phyloP scores from a whole-genome alignment of 2,113 vertebrate species.

The Aegithalos caudatus region DNA sequence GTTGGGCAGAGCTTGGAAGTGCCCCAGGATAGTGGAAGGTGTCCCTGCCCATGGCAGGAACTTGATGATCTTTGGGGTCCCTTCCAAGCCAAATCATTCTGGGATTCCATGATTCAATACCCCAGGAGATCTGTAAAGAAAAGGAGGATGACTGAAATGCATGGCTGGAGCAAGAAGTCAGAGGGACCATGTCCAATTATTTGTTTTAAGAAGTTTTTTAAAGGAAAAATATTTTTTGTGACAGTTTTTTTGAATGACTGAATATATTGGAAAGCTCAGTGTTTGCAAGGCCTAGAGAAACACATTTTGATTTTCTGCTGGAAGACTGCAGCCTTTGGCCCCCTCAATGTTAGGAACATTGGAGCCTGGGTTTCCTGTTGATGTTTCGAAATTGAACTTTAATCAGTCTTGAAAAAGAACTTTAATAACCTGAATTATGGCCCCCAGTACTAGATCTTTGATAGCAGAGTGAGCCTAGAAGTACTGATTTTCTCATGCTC shows the following conservation, averaged over 20 bases:
- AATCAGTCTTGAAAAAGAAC: not conserved
- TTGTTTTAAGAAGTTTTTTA: not conserved
- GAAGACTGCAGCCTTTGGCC: not conserved
- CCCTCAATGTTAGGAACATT: not conserved
- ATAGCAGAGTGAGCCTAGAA: not conserved
- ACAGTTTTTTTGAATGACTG: not conserved
- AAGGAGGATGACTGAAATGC: not conserved
- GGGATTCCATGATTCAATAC: not conserved
- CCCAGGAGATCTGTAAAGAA: not conserved
- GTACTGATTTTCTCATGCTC: not conserved
- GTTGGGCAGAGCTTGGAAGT: not conserved
- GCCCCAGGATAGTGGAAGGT: not conserved
- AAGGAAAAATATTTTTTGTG: not conserved
- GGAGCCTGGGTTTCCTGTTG: not conserved
- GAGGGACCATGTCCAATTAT: not conserved
- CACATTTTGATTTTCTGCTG: not conserved
- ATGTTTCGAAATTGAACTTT: slow-evolving; percentile 14
- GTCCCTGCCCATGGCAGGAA: not conserved
- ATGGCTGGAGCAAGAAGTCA: not conserved
- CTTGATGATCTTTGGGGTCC: not conserved
- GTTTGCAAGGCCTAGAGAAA: not conserved
- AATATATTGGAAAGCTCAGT: not conserved
- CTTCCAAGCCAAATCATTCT: not conserved
- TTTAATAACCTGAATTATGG: not conserved
- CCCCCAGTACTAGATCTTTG: not conserved